These are phyloP conservation scores for Acronicta alni DNA, from an alignment of 2,888 invertebrate genomes.

Conservation along the genomic window DNA sequence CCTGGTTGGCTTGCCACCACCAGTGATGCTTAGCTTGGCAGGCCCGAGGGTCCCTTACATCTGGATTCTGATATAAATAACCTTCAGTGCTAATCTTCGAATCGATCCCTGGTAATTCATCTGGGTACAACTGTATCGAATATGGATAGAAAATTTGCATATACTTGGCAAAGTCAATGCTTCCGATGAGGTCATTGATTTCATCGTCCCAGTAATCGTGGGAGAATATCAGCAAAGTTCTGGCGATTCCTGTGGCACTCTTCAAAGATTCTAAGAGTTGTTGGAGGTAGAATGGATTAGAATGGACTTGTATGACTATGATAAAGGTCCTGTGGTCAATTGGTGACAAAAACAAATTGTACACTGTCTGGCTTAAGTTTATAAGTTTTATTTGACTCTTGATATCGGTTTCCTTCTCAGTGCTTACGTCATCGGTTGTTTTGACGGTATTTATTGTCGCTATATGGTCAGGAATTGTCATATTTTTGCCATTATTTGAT, in stretches of 20 bases:
- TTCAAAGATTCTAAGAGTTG: conserved; percentile 59
- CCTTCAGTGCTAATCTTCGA: conserved; percentile 54
- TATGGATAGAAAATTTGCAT: conserved; percentile 59
- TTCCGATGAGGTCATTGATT: conserved; percentile 46
- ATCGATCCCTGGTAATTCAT: conserved; percentile 64
- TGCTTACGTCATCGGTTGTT: too few relatives aligned
- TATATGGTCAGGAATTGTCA: neutral
- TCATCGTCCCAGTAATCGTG: conserved; percentile 52
- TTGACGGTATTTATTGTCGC: neutral
- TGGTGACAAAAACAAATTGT: conserved; percentile 38
- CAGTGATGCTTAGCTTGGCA: conserved; percentile 66
- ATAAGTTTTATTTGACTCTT: conserved; percentile 51
- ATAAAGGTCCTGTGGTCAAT: conserved; percentile 37
- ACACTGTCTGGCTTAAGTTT: conserved; percentile 57
- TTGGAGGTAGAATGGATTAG: conserved; percentile 54
- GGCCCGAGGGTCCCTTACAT: conserved; percentile 41
- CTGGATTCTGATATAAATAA: conserved; percentile 52
- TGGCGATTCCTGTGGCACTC: conserved; percentile 55
- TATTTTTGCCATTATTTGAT: neutral
- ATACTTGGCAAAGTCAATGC: conserved; percentile 39
- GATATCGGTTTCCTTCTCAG: neutral
- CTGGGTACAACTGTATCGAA: conserved; percentile 62
- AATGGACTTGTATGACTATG: conserved; percentile 65
- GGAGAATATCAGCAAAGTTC: conserved; percentile 61
- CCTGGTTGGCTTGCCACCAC: conserved; percentile 69